A percentile compares a stretch with the other conserved stretches of the same genome.
phyloP scores from a whole-genome alignment of 2,797 vertebrate species.

The Anomalospiza imberbis region DNA sequence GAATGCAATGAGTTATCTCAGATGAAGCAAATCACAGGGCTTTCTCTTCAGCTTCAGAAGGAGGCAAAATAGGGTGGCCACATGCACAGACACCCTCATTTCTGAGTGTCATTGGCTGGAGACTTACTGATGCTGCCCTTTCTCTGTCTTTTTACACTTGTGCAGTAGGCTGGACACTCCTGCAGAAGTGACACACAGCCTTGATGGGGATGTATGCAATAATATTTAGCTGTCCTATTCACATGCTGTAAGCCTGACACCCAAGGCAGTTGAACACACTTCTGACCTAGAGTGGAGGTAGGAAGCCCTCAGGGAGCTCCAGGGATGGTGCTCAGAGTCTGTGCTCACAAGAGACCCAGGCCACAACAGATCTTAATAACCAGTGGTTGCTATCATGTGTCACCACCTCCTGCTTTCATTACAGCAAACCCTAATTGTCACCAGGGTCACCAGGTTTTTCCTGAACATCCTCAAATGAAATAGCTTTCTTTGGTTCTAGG shows the following conservation, averaged over 20 bases:
- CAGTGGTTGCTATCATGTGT: accelerated
- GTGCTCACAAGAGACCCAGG: neutral
- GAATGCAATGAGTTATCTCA: neutral
- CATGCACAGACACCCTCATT: neutral
- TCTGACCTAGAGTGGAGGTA: neutral
- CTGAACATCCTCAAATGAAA: neutral
- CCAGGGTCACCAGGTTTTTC: neutral
- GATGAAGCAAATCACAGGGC: neutral
- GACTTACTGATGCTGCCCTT: neutral
- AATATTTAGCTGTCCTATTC: neutral
- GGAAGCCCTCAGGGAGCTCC: neutral
- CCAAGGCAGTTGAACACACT: neutral
- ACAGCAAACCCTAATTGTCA: neutral
- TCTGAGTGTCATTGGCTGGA: neutral
- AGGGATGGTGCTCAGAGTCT: neutral
- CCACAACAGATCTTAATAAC: neutral
- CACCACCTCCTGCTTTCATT: neutral
- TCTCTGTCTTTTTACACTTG: neutral
- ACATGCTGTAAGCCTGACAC: neutral
- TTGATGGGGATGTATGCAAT: too few relatives aligned
- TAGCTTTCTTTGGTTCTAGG: neutral
- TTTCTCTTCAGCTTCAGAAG: neutral
- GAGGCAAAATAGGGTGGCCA: neutral
- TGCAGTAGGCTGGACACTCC: neutral
- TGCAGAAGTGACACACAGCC: neutral